Conservation (phyloP, 92 coral and sea anemone species). For the Parazoanthus darwini region DNA sequence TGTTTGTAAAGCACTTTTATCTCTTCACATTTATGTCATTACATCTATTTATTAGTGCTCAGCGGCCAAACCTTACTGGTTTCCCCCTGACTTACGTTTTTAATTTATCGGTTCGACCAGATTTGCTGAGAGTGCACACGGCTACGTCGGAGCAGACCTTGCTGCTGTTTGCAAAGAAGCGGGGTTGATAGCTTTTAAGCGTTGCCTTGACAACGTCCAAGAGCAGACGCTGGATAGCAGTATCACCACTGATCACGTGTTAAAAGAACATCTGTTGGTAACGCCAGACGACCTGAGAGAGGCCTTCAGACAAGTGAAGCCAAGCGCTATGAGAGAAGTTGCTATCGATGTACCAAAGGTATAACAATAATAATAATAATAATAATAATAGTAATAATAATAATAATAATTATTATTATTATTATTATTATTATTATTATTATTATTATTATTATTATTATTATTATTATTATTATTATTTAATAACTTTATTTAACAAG, state of each 20-base stretch:
- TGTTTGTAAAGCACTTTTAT: too few relatives aligned
- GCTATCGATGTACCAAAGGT: slow-evolving; percentile 98
- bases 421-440: too few relatives aligned
- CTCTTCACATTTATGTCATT: too few relatives aligned
- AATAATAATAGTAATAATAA: too few relatives aligned
- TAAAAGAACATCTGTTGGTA: slow-evolving; percentile 62
- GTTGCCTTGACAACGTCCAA: slow-evolving; percentile 56
- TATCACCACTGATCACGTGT: slow-evolving; percentile 38
- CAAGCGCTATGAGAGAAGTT: slow-evolving; percentile 99
- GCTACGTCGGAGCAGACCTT: slow-evolving; percentile 98
- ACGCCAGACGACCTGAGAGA: slow-evolving; percentile 75
- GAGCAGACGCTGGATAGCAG: not conserved
- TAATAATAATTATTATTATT: too few relatives aligned
- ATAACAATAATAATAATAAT: not conserved
- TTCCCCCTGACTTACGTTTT: not conserved
- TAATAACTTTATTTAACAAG: too few relatives aligned
- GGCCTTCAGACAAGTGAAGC: slow-evolving; percentile 89
- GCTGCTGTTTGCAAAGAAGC: slow-evolving; percentile 98
- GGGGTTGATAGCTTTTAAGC: slow-evolving; percentile 80
- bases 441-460: too few relatives aligned
- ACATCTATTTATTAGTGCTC: too few relatives aligned
- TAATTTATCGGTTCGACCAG: slow-evolving; percentile 39
- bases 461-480: too few relatives aligned
- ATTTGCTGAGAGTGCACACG: slow-evolving; percentile 96
- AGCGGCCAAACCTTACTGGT: too few relatives aligned